phyloP scores from a whole-genome alignment of 2,888 invertebrate genomes.

The Sesia apiformis region DNA sequence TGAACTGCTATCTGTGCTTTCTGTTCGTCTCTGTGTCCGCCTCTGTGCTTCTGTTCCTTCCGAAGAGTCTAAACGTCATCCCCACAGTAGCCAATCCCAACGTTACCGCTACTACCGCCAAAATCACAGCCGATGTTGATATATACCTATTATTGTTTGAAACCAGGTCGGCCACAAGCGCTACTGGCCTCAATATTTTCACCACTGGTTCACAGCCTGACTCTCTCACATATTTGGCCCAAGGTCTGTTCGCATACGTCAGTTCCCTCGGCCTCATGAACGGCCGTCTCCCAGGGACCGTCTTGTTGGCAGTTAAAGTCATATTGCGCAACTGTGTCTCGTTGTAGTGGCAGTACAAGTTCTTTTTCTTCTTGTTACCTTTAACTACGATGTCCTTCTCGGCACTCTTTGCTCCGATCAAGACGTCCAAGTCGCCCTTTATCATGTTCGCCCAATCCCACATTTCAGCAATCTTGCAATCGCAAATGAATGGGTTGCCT shows the following conservation, averaged over 20 bases:
- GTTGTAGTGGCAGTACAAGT: slow-evolving; percentile 78
- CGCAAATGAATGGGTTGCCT: slow-evolving; percentile 81
- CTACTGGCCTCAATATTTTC: slow-evolving; percentile 60
- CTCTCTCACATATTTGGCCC: slow-evolving; percentile 82
- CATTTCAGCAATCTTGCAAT: slow-evolving; percentile 80
- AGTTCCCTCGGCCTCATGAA: slow-evolving; percentile 75
- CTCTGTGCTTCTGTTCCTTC: slow-evolving; percentile 22
- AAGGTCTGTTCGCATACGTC: slow-evolving; percentile 77
- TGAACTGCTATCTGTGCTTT: slow-evolving; percentile 43
- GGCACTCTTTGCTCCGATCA: slow-evolving; percentile 78
- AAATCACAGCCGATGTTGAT: slow-evolving; percentile 39
- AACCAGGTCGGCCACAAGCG: slow-evolving; percentile 36
- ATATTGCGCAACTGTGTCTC: slow-evolving; percentile 68
- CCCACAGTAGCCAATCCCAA: slow-evolving; percentile 43
- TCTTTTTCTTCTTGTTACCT: slow-evolving; percentile 78
- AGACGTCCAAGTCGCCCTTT: slow-evolving; percentile 77
- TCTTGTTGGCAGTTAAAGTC: slow-evolving; percentile 60
- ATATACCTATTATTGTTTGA: slow-evolving; percentile 19
- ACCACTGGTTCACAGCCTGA: slow-evolving; percentile 76
- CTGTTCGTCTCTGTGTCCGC: slow-evolving; percentile 41
- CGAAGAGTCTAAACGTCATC: slow-evolving; percentile 48
- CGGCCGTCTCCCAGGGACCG: slow-evolving; percentile 70
- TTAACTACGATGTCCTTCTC: slow-evolving; percentile 77
- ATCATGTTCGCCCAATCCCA: slow-evolving; percentile 83
- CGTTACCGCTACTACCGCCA: slow-evolving; percentile 43